Conservation (phyloP, 2,113 vertebrate species). For the Notarius quadriscutis region DNA sequence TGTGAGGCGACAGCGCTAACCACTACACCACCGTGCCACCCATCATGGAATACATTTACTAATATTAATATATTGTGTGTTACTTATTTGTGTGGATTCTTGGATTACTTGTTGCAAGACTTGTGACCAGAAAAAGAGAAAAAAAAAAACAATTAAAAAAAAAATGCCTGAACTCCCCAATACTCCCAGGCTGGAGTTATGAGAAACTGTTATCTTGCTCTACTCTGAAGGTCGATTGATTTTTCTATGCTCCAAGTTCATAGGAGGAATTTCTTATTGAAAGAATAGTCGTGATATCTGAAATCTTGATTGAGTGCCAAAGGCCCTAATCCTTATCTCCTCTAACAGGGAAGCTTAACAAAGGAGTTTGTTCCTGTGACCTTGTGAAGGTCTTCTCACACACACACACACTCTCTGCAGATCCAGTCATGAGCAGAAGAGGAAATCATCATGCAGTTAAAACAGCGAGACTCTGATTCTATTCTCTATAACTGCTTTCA, state of each 20-base stretch:
- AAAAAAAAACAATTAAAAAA: background rate
- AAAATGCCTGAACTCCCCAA: background rate
- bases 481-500: background rate
- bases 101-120: background rate
- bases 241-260: conserved; percentile 44
- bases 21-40: no score
- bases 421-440: background rate
- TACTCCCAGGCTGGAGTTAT: background rate
- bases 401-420: background rate
- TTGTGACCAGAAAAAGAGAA: background rate
- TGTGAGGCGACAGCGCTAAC: no score
- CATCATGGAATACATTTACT: background rate
- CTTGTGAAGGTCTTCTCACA: conserved; percentile 15
- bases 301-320: conserved; percentile 49
- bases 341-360: conserved; percentile 32
- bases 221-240: conserved; percentile 47
- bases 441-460: background rate
- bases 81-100: background rate
- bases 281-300: conserved; percentile 55
- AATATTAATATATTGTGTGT: background rate
- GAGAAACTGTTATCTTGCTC: conserved; percentile 2
- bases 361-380: conserved; percentile 1
- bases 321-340: conserved; percentile 50
- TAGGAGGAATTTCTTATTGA: conserved; percentile 51
- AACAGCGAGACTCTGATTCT: background rate